A percentile compares a stretch with the other conserved stretches of the same genome.
Conservation (phyloP, 2,888 invertebrate species). For the Leptinotarsa rubiginosa region DNA sequence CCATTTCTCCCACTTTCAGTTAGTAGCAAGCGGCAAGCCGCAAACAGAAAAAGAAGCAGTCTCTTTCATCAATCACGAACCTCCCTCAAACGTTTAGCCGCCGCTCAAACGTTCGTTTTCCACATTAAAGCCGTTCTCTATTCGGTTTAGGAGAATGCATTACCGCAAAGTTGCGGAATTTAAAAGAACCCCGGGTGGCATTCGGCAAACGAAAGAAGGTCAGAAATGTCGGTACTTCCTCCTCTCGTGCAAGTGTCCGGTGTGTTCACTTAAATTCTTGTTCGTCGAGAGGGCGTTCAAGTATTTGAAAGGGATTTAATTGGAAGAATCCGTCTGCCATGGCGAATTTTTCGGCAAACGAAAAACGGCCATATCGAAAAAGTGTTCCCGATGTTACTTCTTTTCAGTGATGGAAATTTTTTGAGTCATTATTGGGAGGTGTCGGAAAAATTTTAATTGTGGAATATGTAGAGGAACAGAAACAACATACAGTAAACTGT, state of each 20-base stretch:
- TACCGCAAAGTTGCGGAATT: conserved; percentile 4
- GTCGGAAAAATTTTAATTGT: too few species aligned
- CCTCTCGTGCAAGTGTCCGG: neutral
- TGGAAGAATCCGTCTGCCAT: neutral
- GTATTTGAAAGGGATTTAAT: neutral
- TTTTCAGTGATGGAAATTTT: too few species aligned
- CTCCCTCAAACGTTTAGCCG: neutral
- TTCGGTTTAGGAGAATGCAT: conserved; percentile 1
- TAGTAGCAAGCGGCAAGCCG: neutral
- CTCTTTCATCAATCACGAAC: conserved; percentile 4
- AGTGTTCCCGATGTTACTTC: too few species aligned
- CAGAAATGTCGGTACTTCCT: conserved; percentile 3
- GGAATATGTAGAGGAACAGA: too few species aligned
- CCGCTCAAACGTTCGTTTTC: conserved; percentile 10
- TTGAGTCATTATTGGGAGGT: too few species aligned
- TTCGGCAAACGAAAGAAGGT: neutral
- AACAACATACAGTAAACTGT: too few species aligned
- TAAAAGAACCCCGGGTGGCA: neutral
- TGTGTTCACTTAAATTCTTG: conserved; percentile 1
- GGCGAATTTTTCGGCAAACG: neutral
- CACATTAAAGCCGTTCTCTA: conserved; percentile 1
- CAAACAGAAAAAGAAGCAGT: neutral
- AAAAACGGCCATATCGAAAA: neutral
- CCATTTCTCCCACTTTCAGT: conserved; percentile 1
- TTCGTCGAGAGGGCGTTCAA: neutral